Base-by-base conservation (phyloP, 30 jellyfish, hydroid and myxozoan genomes). In the Mastigias papua region DNA sequence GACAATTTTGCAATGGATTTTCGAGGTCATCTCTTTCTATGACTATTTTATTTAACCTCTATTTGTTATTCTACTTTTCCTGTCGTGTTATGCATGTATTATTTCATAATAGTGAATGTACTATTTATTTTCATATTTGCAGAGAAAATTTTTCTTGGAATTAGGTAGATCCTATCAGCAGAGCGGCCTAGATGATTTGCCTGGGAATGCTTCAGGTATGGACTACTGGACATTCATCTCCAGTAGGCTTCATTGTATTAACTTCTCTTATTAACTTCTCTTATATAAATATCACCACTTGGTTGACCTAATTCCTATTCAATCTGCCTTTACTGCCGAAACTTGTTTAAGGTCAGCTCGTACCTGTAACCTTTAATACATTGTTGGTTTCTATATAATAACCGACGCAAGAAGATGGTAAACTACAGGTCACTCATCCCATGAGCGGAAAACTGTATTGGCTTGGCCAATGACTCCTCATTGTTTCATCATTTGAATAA, bases 171-270 rank as follows among this genome's bases (percentile, higher is more conserved):
- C 61, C 26, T 73, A 46, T 50, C 80, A 62, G 30, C 97, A 90
- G 58, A 68, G 92, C 69, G 97, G 97, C 30, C 78, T 91, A 23
- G 97, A 91, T 79, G 97, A 88, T 51, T n/a, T 69, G 61, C 63
- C 90, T 0, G 64, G 77, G 23, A 50, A 69, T 30, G 27, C 90
- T 20, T n/a, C 86, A 46, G 90, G 90, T 86, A 68, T 63, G 20
- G n/a, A 60, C 2, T 0, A 37, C 11, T n/a, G n/a, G n/a, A n/a
- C n/a, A n/a, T n/a, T n/a, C n/a, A n/a, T n/a, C n/a, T n/a, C n/a
- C n/a, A n/a, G n/a, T n/a, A n/a, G n/a, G n/a, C n/a, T n/a, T n/a
- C n/a, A n/a, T n/a, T n/a, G n/a, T n/a, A n/a, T n/a, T n/a, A n/a
- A n/a, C n/a, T n/a, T n/a, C n/a, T n/a, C n/a, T n/a, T n/a, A n/a